These are phyloP conservation scores for Siphamia tubifer DNA, from an alignment of 2,113 vertebrate genomes.

Conservation along the genomic window DNA sequence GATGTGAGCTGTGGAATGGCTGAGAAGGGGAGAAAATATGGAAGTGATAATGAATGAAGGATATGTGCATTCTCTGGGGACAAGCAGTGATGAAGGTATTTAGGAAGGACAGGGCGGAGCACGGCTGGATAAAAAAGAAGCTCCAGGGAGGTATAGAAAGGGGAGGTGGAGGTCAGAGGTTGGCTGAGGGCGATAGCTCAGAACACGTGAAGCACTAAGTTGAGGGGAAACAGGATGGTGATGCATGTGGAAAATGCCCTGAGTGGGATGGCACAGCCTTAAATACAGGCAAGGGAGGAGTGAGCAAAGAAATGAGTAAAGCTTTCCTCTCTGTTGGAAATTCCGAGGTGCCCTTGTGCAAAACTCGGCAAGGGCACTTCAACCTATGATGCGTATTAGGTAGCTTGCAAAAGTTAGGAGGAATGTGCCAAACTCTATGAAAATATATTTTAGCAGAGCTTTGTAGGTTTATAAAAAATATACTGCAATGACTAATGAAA, in stretches of 20 bases:
- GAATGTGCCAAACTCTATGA: background rate
- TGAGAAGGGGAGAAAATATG: background rate
- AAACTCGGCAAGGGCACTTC: background rate
- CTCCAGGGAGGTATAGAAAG: slow-evolving; percentile 27
- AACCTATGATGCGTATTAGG: background rate
- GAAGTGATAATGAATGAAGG: slow-evolving; percentile 17
- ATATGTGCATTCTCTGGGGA: slow-evolving; percentile 40
- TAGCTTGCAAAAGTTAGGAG: background rate
- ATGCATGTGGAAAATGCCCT: slow-evolving; percentile 10
- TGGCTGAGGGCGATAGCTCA: background rate
- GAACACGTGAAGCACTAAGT: background rate
- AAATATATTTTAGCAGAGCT: background rate
- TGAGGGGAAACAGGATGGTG: background rate
- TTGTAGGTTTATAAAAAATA: background rate
- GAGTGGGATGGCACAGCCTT: background rate
- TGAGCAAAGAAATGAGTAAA: slow-evolving; percentile 16
- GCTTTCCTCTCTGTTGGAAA: background rate
- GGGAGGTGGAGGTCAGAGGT: slow-evolving; percentile 38
- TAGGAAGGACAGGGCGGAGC: background rate
- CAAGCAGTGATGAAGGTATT: background rate
- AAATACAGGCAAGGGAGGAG: background rate
- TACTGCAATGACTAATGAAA: background rate
- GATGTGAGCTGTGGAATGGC: background rate
- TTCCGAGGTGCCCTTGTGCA: slow-evolving; percentile 8
- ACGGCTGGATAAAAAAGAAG: slow-evolving; percentile 8